Conservation (phyloP, 2,888 invertebrate genomes). For the Strigamia crassipes region DNA sequence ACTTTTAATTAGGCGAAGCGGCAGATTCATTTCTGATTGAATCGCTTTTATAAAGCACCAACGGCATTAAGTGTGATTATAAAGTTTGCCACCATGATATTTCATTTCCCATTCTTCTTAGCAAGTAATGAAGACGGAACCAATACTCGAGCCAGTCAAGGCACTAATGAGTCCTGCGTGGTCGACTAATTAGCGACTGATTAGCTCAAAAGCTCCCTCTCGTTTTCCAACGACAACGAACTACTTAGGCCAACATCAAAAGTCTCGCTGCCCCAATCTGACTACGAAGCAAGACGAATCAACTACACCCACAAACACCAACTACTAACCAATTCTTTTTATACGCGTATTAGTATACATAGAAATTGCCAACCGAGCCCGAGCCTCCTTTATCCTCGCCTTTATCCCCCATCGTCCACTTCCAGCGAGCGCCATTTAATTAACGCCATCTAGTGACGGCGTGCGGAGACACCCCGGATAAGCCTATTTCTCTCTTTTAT, state of each 20-base stretch:
- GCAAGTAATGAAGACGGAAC: constrained; percentile 42
- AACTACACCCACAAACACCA: neutral
- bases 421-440: neutral
- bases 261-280: constrained; percentile 36
- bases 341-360: neutral
- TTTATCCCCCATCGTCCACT: constrained; percentile 26
- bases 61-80: constrained; percentile 40
- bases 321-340: neutral
- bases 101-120: constrained; percentile 38
- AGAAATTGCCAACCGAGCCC: neutral
- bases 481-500: constrained; percentile 39
- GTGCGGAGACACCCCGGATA: constrained; percentile 30
- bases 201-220: constrained; percentile 39
- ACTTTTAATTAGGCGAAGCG: constrained; percentile 18
- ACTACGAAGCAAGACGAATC: constrained; percentile 24
- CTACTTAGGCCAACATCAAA: constrained; percentile 42
- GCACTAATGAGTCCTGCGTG: constrained; percentile 42
- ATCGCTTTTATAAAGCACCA: constrained; percentile 42
- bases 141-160: constrained; percentile 38
- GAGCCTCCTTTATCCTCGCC: neutral
- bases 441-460: constrained; percentile 40
- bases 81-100: constrained; percentile 40
- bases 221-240: constrained; percentile 36
- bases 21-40: constrained; percentile 36
- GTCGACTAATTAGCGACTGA: constrained; percentile 42